A percentile compares a stretch with the other conserved stretches of the same genome.
phyloP scores from a whole-genome alignment of 2,797 vertebrate genomes.

The Sebastes kiyomatsui region DNA sequence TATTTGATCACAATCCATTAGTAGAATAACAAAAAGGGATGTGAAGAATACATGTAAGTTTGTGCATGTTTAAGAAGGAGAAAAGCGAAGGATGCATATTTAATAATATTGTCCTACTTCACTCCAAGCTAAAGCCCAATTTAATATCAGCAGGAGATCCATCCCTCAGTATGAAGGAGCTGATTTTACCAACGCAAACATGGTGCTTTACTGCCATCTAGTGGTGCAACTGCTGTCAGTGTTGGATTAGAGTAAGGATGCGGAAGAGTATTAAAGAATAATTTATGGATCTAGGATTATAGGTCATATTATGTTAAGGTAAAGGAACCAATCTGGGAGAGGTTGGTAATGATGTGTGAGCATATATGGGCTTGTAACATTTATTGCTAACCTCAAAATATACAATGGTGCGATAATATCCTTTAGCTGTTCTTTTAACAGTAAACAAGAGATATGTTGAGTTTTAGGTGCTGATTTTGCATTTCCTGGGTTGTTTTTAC shows the following conservation, averaged over 20 bases:
- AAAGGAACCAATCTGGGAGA: not conserved
- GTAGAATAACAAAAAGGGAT: not conserved
- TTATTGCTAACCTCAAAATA: not conserved
- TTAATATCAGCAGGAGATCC: not conserved
- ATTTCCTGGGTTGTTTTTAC: not conserved
- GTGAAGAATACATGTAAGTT: not conserved
- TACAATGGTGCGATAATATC: not conserved
- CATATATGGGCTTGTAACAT: not conserved
- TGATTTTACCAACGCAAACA: not conserved
- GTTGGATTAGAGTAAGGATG: not conserved
- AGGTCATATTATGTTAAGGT: no score
- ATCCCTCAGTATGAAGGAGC: no score
- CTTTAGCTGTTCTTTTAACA: not conserved
- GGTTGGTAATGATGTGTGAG: not conserved
- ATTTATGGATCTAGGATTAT: not conserved
- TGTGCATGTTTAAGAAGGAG: not conserved
- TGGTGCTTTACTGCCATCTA: constrained; percentile 52
- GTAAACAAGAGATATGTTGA: not conserved
- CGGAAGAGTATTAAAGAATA: not conserved
- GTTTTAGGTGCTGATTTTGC: not conserved
- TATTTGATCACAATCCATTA: not conserved
- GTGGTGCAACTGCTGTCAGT: constrained; percentile 1
- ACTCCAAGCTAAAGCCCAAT: not conserved
- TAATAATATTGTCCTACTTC: not conserved
- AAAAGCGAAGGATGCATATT: not conserved